Percentiles rank a stretch among this genome's conserved stretches.
phyloP scores from a whole-genome alignment of 1,140 invertebrate genomes.

The Calephelis virginiensis region DNA sequence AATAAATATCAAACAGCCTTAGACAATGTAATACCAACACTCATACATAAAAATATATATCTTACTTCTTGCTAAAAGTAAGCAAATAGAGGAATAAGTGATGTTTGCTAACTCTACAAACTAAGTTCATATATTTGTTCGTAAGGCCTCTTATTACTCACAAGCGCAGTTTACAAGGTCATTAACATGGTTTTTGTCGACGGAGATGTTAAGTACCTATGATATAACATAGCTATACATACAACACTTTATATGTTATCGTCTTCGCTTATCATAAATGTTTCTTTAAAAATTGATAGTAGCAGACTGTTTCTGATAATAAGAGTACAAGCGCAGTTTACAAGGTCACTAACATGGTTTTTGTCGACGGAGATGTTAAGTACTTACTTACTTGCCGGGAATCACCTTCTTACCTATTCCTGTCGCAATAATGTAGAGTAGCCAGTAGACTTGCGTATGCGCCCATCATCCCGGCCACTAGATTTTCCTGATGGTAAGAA shows the following conservation, averaged over 20 bases:
- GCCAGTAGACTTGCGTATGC: no score
- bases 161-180: conserved; percentile 1
- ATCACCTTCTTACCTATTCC: no score
- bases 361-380: conserved; percentile 8
- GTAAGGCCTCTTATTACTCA: conserved; percentile 16
- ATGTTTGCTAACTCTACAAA: not conserved
- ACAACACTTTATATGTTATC: not conserved
- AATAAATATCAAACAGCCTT: no score
- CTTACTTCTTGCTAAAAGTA: no score
- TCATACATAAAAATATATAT: no score
- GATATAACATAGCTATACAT: not conserved
- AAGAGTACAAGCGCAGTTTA: no score
- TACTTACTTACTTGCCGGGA: not conserved
- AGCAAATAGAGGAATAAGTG: not conserved
- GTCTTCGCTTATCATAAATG: not conserved
- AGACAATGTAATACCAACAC: no score
- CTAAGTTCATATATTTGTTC: conserved; percentile 7
- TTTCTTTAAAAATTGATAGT: no score
- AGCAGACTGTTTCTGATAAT: no score
- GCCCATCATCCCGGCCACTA: no score
- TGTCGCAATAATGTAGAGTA: no score
- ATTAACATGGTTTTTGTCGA: conserved; percentile 8
- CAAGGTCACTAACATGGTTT: conserved; percentile 13
- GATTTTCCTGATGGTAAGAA: no score
- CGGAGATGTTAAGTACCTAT: conserved; percentile 6